Evolutionary conservation across 2,797 vertebrate genomes (phyloP).

Genomic region (Anas bernieri): DNA sequence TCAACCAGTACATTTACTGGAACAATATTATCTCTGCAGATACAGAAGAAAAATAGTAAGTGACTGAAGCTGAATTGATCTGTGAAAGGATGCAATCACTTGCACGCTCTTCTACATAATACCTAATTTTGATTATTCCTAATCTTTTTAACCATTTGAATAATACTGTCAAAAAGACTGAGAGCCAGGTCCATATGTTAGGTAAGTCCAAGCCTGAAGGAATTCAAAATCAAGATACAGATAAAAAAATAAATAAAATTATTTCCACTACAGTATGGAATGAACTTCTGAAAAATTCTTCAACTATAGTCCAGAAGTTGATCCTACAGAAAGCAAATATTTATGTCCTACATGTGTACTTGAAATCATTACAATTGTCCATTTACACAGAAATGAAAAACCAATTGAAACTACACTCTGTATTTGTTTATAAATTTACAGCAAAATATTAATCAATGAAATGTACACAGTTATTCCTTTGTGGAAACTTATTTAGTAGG

Average conservation of each 20-base stretch:
- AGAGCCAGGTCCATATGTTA: not conserved
- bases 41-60: not conserved
- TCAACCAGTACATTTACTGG: not conserved
- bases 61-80: not conserved
- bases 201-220: not conserved
- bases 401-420: not conserved
- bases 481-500: not conserved
- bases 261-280: not conserved
- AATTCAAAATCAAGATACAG: not conserved
- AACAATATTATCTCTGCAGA: not conserved
- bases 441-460: not conserved
- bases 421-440: constrained; percentile 37
- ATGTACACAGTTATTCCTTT: not conserved
- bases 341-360: not conserved
- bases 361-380: not conserved
- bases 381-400: not conserved
- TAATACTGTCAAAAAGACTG: not conserved
- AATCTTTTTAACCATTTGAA: not conserved
- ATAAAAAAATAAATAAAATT: not conserved
- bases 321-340: not conserved
- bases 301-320: not conserved
- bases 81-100: not conserved
- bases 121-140: not conserved
- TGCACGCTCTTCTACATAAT: not conserved
- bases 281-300: not conserved